Conservation (phyloP, 1,140 invertebrate species). For the Rhagoletis zephyria region DNA sequence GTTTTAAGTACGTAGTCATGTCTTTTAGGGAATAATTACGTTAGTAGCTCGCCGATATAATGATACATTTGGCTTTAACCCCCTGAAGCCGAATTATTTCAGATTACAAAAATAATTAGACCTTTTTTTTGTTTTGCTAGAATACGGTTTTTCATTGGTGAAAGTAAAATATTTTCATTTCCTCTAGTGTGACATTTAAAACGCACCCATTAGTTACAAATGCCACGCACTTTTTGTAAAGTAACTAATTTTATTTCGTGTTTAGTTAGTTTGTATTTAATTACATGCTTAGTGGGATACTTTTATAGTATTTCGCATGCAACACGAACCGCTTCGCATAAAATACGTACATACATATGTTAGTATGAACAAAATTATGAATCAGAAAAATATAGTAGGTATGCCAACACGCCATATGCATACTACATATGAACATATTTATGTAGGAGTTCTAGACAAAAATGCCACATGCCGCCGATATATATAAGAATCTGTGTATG, state of each 20-base stretch:
- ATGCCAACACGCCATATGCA: too few relatives aligned
- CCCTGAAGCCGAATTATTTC: too few relatives aligned
- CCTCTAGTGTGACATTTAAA: neutral
- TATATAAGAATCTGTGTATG: too few relatives aligned
- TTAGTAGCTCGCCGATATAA: too few relatives aligned
- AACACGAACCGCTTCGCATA: neutral
- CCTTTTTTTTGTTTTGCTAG: too few relatives aligned
- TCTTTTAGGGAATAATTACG: too few relatives aligned
- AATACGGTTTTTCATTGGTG: too few relatives aligned
- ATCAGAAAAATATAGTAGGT: neutral
- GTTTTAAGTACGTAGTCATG: too few relatives aligned
- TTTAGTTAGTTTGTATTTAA: neutral
- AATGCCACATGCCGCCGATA: neutral
- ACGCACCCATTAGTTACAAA: neutral
- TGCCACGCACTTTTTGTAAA: neutral
- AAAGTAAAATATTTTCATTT: neutral
- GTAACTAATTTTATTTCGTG: neutral
- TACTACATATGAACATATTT: too few relatives aligned
- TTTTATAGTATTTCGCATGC: constrained; percentile 3
- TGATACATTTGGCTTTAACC: too few relatives aligned
- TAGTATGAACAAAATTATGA: neutral
- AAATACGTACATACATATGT: neutral
- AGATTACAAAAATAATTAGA: too few relatives aligned
- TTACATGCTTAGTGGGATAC: neutral
- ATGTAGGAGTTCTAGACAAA: neutral